Base-by-base conservation (phyloP, 2,888 invertebrate genomes). In the Chalcosyrphus nemorum region DNA sequence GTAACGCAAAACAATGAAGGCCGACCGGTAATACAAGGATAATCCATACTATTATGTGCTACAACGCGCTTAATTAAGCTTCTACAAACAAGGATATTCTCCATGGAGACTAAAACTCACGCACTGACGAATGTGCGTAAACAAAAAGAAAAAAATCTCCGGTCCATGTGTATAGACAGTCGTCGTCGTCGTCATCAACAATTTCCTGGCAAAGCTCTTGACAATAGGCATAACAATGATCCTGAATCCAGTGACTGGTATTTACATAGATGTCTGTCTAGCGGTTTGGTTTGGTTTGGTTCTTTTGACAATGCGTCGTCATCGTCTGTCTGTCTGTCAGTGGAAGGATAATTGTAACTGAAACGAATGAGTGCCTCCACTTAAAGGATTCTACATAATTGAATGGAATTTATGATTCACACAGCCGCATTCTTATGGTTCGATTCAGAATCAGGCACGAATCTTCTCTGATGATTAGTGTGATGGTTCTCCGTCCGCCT, bases 361-460 rank as follows among this genome's bases (percentile, higher is more conserved):
- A 75, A 75, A 81, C 50, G 76, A 81, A 75, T 71, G 71, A 77
- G 54, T 81, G 59, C 71, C 65, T 77, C 50, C 77, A 66, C 77
- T 76, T 77, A 71, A 71, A 77, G 76, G 81, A 77, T 65, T 76
- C 81, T 61, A 66, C 81, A 81, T 81, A 81, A 76, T 77, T 76
- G 65, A 76, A 81, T 71, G 65, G 59, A 72, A 70, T 81, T 59
- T 66, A 71, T 77, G 57, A 77, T 54, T 76, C 11, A 65, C 35
- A 56, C 41, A 70, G 21, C 29, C 5, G 19, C n/a, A 2, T 61
- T 21, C 45, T 54, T 68, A 47, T 71, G 29, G 56, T 68, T 54
- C 65, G n/a, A 78, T 78, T 32, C 54, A 32, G 15, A 43, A 45
- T 27, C 61, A 61, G 61, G 43, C 41, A 17, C n/a, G n/a, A n/a